Base-by-base conservation (phyloP, 2,888 invertebrate species). In the Melangyna quadrimaculata region DNA sequence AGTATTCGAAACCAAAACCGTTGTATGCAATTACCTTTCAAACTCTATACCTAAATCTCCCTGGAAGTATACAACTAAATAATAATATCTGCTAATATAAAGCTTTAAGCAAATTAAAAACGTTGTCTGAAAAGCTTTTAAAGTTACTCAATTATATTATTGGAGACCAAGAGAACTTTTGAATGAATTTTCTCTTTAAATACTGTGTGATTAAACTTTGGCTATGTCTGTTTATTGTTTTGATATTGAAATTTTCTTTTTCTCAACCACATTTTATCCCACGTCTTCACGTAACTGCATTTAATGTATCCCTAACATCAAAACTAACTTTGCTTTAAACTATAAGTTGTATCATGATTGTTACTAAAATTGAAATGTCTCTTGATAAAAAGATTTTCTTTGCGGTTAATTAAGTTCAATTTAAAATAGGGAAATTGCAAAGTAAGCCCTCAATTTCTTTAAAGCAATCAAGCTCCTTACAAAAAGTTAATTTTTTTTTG, bases 381-480 rank as follows among this genome's bases (percentile, higher is more conserved):
- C 29, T 37, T n/a, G 19, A 5, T 29, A 43, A 67, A 12, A 37
- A n/a, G 14, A 48, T 53, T 53, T 71, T 51, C 3, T 29, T 43
- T 14, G 17, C 24, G 57, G 70, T 74, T 75, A 74, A 84, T 78
- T 78, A 70, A 78, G 43, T 65, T 70, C 2, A 1, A 43, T 43
- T 43, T 43, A 3, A 2, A 22, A 27, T 14, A 43, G 32, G 27
- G 17, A 19, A 63, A 43, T 77, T n/a, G 43, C 24, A 24, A 57
- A 59, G 53, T 65, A 22, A 17, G 0, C 51, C 74, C 48, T 37
- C 10, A 0, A 19, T 7, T 22, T 53, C 22, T 10, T 61, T 51
- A 27, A 22, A 59, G 40, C 53, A 75, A 71, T 61, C 69, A 61
- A 3, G 17, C 53, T 67, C 43, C n/a, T 45, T 29, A 55, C 3